These are phyloP conservation scores for Murina feae DNA, from an alignment of 2,113 vertebrate genomes.

Conservation along the genomic window DNA sequence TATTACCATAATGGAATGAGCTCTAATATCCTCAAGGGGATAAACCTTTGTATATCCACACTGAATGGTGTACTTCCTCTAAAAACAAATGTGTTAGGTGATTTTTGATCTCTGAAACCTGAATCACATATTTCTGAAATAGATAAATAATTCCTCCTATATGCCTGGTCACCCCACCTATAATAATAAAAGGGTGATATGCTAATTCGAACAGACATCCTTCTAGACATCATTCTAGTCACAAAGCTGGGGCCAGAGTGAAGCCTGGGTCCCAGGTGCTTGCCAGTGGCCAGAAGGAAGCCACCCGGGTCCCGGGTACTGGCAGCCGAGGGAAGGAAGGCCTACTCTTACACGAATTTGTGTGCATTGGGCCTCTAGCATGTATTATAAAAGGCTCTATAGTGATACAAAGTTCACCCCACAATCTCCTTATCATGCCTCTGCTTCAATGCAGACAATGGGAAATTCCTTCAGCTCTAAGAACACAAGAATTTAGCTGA, in stretches of 20 bases:
- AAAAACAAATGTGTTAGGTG: neutral
- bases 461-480: neutral
- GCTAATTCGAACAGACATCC: too few relatives aligned
- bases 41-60: neutral
- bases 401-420: neutral
- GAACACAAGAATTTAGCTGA: neutral
- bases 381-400: slow-evolving; percentile 14
- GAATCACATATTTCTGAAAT: slow-evolving; percentile 25
- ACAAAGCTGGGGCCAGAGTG: too few relatives aligned
- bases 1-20: slow-evolving; percentile 2
- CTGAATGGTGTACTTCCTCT: neutral
- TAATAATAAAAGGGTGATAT: too few relatives aligned
- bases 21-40: neutral
- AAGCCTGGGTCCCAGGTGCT: too few relatives aligned
- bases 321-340: too few relatives aligned
- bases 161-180: neutral
- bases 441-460: slow-evolving; percentile 3
- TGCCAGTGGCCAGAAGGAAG: too few relatives aligned
- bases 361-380: too few relatives aligned
- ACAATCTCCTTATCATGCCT: neutral
- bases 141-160: neutral
- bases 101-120: slow-evolving; percentile 16
- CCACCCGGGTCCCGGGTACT: too few relatives aligned
- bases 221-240: too few relatives aligned
- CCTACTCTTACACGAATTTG: too few relatives aligned